These are phyloP conservation scores for Planiliza haematocheilus DNA, from an alignment of 2,113 vertebrate species.

Conservation along the genomic window DNA sequence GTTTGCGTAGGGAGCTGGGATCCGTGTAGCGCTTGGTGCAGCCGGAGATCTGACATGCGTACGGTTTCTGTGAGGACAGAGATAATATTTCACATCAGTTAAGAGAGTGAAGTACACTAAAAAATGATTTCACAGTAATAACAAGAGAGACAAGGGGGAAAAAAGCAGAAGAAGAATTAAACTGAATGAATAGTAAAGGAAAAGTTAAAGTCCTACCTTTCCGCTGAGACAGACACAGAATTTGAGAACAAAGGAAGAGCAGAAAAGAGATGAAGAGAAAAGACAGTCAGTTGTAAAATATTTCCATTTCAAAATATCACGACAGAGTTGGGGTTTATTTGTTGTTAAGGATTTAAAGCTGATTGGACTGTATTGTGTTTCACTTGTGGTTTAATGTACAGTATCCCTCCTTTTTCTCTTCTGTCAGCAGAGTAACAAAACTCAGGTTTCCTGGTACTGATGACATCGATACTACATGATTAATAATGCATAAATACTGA, in stretches of 20 bases:
- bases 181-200: conserved; percentile 51
- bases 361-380: not conserved
- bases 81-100: conserved; percentile 6
- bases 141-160: not conserved
- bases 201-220: conserved; percentile 81
- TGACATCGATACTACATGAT: not conserved
- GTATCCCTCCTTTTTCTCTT: not conserved
- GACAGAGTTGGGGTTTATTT: not conserved
- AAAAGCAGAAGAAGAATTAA: not conserved
- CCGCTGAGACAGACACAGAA: conserved; percentile 76
- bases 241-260: conserved; percentile 62
- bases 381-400: not conserved
- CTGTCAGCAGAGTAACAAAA: not conserved
- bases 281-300: conserved; percentile 44
- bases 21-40: conserved; percentile 99
- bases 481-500: not conserved
- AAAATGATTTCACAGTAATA: not conserved
- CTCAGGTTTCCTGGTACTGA: not conserved
- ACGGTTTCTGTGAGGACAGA: conserved; percentile 89
- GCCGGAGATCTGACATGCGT: conserved; percentile 97
- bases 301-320: conserved; percentile 7
- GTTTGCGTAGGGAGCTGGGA: conserved; percentile 98
- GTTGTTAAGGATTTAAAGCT: conserved; percentile 7
- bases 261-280: conserved; percentile 65
- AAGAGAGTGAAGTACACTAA: not conserved